Evolutionary conservation across 2,797 vertebrate species (phyloP).

Genomic region (Prunella strophiata): DNA sequence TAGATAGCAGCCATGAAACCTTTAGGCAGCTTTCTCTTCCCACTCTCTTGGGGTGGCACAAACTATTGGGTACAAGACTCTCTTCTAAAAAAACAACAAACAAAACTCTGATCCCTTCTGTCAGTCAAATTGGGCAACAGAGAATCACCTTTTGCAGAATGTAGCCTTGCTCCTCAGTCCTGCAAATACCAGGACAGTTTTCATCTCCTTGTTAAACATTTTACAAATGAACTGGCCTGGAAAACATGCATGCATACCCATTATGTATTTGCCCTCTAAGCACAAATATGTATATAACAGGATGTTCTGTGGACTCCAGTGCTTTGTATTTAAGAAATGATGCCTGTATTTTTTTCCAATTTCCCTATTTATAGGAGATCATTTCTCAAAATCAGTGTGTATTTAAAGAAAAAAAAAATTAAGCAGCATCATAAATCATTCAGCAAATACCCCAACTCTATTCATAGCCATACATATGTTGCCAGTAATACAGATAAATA

Average conservation of each 20-base stretch:
- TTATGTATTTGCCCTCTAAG: neutral
- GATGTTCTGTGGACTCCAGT: neutral
- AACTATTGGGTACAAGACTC: neutral
- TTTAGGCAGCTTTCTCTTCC: neutral
- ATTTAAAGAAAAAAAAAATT: conserved; percentile 47
- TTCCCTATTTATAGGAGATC: neutral
- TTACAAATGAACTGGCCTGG: conserved; percentile 4
- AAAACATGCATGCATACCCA: neutral
- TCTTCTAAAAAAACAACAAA: neutral
- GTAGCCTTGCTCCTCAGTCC: neutral
- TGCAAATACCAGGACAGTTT: neutral
- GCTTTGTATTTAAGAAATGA: neutral
- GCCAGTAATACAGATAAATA: conserved; percentile 80
- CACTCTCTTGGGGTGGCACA: neutral
- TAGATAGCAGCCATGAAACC: neutral
- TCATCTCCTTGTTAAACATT: conserved; percentile 5
- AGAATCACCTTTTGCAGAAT: neutral
- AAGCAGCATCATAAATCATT: conserved; percentile 67
- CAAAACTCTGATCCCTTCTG: neutral
- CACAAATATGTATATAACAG: neutral
- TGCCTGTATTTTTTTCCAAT: neutral
- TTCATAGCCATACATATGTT: conserved; percentile 80
- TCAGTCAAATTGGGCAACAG: neutral
- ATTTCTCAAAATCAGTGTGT: neutral
- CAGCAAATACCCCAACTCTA: conserved; percentile 71